Percentiles rank a stretch among this genome's conserved stretches.
Evolutionary conservation across 2,797 vertebrate species (phyloP).

Genomic region (Cyprinodon diabolis): DNA sequence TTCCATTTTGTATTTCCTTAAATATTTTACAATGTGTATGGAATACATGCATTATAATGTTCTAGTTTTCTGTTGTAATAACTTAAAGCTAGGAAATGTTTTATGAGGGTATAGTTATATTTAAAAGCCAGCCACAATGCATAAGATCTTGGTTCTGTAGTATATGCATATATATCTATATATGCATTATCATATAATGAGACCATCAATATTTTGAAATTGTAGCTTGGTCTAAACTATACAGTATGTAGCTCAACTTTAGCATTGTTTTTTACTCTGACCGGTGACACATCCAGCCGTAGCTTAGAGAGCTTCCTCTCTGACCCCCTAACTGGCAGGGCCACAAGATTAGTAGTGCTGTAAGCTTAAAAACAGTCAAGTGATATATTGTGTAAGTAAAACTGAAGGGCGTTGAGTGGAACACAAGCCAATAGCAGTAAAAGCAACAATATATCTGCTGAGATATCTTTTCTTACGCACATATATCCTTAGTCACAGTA

Average conservation of each 20-base stretch:
- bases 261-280: constrained; percentile 23
- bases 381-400: constrained; percentile 75
- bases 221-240: constrained; percentile 9
- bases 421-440: constrained; percentile 75
- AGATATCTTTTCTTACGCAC: constrained; percentile 42
- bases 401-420: constrained; percentile 71
- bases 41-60: too few relatives aligned
- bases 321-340: constrained; percentile 29
- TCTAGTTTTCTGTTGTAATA: not conserved
- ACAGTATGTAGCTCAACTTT: constrained; percentile 2
- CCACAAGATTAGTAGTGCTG: constrained; percentile 37
- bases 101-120: not conserved
- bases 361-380: constrained; percentile 56
- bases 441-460: constrained; percentile 71
- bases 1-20: too few relatives aligned
- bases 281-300: constrained; percentile 30
- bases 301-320: constrained; percentile 29
- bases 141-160: too few relatives aligned
- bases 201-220: not conserved
- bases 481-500: constrained; percentile 40
- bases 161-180: too few relatives aligned
- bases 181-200: not conserved
- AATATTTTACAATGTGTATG: too few relatives aligned
- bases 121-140: too few relatives aligned
- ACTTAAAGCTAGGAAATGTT: not conserved